Conservation (phyloP, 1,140 invertebrate species). For the Plectrocnemia conspersa region DNA sequence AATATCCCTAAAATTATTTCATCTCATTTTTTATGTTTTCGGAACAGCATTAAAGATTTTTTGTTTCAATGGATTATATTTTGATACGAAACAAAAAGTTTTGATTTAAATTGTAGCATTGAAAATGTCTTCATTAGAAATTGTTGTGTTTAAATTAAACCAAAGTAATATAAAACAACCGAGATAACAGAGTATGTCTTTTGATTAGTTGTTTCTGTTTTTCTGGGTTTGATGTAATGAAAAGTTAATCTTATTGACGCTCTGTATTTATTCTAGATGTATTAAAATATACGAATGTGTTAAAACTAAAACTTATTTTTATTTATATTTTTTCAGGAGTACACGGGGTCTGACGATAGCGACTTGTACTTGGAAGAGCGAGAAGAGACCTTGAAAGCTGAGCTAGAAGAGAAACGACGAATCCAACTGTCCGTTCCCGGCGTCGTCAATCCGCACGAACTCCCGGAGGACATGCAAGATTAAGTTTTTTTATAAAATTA, state of each 20-base stretch:
- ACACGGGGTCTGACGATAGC: slow-evolving; percentile 94
- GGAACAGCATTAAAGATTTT: too few species aligned
- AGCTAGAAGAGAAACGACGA: slow-evolving; percentile 90
- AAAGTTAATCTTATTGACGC: not conserved
- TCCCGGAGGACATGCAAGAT: slow-evolving; percentile 98
- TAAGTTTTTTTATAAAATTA: slow-evolving; percentile 40
- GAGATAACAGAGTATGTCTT: too few species aligned
- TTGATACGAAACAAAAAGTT: too few species aligned
- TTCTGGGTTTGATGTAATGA: not conserved
- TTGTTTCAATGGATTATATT: too few species aligned
- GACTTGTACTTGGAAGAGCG: slow-evolving; percentile 97
- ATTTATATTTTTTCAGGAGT: slow-evolving; percentile 67
- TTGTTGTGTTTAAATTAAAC: too few species aligned
- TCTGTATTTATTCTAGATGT: slow-evolving; percentile 5
- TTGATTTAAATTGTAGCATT: too few species aligned
- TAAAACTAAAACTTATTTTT: slow-evolving; percentile 17
- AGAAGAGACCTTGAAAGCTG: slow-evolving; percentile 77
- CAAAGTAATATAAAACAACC: too few species aligned
- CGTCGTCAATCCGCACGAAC: slow-evolving; percentile 94
- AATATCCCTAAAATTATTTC: too few species aligned
- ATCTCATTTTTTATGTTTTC: too few species aligned
- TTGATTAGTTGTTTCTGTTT: not conserved
- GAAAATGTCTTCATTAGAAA: too few species aligned
- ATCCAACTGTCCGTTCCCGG: slow-evolving; percentile 92
- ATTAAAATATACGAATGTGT: not conserved